Evolutionary conservation across 1,140 invertebrate genomes (phyloP).

Genomic region (Drosophila nannoptera): DNA sequence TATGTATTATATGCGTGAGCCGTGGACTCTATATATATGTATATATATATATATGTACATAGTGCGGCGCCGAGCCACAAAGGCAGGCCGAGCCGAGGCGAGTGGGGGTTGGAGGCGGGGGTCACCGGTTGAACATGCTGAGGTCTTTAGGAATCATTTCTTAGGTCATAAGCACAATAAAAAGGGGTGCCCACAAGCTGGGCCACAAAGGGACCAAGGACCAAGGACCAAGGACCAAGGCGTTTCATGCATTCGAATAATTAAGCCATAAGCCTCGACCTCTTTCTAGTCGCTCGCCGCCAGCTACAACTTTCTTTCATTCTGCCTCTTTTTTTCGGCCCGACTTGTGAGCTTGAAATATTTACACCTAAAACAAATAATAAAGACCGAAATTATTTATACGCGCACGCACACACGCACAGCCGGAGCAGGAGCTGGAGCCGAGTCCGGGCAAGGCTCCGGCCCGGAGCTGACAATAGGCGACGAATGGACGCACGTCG

Average conservation of each 20-base stretch:
- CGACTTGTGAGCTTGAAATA: slow-evolving; percentile 74
- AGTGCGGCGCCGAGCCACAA: slow-evolving; percentile 12
- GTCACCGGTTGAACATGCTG: slow-evolving; percentile 21
- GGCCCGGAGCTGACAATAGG: slow-evolving; percentile 27
- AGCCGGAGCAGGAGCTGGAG: neutral
- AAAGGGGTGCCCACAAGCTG: slow-evolving; percentile 27
- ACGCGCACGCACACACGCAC: slow-evolving; percentile 52
- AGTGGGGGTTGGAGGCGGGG: too few species aligned
- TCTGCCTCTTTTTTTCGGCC: slow-evolving; percentile 12
- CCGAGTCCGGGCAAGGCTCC: neutral
- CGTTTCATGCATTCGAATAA: slow-evolving; percentile 74
- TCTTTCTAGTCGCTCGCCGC: slow-evolving; percentile 46
- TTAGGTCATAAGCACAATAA: slow-evolving; percentile 45
- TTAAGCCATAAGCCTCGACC: slow-evolving; percentile 77
- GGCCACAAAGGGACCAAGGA: slow-evolving; percentile 31
- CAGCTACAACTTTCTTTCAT: slow-evolving; percentile 36
- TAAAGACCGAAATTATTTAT: slow-evolving; percentile 74
- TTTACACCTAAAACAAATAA: slow-evolving; percentile 76
- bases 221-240: slow-evolving; percentile 17
- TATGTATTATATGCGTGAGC: slow-evolving; percentile 68
- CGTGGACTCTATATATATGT: slow-evolving; percentile 6
- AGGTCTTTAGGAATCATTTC: slow-evolving; percentile 41
- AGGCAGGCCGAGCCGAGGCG: slow-evolving; percentile 8
- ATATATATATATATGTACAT: slow-evolving; percentile 19
- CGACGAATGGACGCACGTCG: slow-evolving; percentile 48